Conservation (phyloP, 2,797 vertebrate genomes). For the Channa striata region DNA sequence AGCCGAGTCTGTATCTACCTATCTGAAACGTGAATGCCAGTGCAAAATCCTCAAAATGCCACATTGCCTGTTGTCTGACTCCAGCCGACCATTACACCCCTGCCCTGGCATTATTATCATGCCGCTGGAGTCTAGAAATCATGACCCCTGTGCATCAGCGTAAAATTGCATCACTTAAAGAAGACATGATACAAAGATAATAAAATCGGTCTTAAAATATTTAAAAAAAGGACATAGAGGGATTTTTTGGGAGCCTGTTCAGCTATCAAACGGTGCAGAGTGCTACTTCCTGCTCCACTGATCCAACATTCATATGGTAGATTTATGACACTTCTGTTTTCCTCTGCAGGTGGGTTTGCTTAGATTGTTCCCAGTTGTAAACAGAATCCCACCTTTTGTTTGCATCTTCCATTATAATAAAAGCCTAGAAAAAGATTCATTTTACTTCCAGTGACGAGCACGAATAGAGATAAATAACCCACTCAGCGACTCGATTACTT, state of each 20-base stretch:
- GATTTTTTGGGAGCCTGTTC: constrained; percentile 25
- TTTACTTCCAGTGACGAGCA: constrained; percentile 20
- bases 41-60: constrained; percentile 68
- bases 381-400: constrained; percentile 11
- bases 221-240: not conserved
- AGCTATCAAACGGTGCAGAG: constrained; percentile 32
- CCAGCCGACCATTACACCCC: constrained; percentile 38
- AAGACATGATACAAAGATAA: constrained; percentile 33
- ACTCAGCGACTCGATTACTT: constrained; percentile 20
- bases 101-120: constrained; percentile 31
- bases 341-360: not conserved
- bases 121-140: constrained; percentile 41
- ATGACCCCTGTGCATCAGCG: constrained; percentile 47
- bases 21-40: constrained; percentile 49
- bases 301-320: constrained; percentile 5
- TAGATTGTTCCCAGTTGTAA: not conserved
- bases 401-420: constrained; percentile 17
- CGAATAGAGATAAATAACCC: constrained; percentile 46
- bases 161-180: constrained; percentile 16
- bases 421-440: constrained; percentile 20
- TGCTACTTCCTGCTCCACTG: constrained; percentile 36
- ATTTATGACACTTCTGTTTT: constrained; percentile 18
- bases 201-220: constrained; percentile 21
- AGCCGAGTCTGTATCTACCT: constrained; percentile 63
- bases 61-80: constrained; percentile 42